These are phyloP conservation scores for Volucella inanis DNA, from an alignment of 2,888 invertebrate genomes.

Conservation along the genomic window DNA sequence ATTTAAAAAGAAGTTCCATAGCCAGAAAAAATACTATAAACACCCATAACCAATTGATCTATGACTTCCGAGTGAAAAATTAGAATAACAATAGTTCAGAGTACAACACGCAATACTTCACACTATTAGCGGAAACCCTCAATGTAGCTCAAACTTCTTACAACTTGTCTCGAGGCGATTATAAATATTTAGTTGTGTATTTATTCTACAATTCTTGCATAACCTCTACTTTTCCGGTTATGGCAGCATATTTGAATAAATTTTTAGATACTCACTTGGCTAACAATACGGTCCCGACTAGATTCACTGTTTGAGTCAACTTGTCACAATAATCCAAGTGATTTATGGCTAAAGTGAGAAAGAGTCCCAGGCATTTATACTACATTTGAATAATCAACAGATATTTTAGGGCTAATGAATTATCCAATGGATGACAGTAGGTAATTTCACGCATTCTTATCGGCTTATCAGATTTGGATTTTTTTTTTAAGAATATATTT, in stretches of 20 bases:
- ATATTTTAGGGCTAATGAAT: conserved; percentile 19
- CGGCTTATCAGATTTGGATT: not conserved
- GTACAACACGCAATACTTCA: not conserved
- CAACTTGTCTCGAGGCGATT: conserved; percentile 27
- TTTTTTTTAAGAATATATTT: not conserved
- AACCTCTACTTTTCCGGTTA: conserved; percentile 18
- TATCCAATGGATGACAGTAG: conserved; percentile 2
- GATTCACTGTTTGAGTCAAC: not conserved
- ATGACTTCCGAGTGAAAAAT: conserved; percentile 18
- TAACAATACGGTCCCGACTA: too few relatives aligned
- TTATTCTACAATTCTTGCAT: conserved; percentile 13
- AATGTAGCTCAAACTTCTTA: not conserved
- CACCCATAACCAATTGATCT: conserved; percentile 19
- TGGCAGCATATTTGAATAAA: conserved; percentile 1
- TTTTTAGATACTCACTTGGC: not conserved
- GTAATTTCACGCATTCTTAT: not conserved
- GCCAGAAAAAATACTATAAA: not conserved
- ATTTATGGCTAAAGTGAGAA: conserved; percentile 15
- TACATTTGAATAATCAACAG: not conserved
- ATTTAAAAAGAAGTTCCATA: conserved; percentile 22
- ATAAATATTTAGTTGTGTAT: conserved; percentile 7
- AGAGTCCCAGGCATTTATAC: not conserved
- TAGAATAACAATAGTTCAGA: conserved; percentile 17
- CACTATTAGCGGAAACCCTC: not conserved
- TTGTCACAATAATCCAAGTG: not conserved